Conservation (phyloP, 2,797 vertebrate species). For the Alca torda region DNA sequence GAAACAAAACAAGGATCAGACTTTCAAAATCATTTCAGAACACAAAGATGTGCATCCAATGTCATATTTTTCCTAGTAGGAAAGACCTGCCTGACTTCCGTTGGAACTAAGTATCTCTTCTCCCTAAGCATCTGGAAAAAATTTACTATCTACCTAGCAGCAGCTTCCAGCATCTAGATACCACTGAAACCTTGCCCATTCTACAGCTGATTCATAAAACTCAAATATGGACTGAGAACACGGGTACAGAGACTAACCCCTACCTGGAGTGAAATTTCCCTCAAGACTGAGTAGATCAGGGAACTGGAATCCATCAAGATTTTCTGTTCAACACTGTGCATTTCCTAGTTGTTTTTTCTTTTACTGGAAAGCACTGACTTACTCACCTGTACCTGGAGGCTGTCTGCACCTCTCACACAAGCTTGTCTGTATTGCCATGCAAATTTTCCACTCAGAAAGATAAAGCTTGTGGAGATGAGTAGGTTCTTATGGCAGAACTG, state of each 20-base stretch:
- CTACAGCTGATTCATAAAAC: background rate
- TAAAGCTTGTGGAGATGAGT: slow-evolving; percentile 28
- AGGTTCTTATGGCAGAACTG: background rate
- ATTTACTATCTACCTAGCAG: background rate
- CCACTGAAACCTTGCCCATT: background rate
- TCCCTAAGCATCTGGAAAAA: background rate
- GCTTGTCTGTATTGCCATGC: background rate
- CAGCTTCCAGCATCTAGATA: background rate
- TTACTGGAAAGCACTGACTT: background rate
- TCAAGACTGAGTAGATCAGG: background rate
- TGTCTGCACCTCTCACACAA: background rate
- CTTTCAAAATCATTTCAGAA: background rate
- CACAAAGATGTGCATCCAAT: background rate
- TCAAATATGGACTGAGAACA: background rate
- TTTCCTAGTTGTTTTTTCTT: background rate
- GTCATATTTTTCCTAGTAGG: background rate
- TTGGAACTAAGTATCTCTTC: background rate
- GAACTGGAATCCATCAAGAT: background rate
- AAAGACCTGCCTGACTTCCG: background rate
- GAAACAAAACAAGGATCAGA: background rate
- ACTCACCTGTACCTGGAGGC: background rate
- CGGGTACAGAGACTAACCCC: background rate
- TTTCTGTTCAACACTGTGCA: background rate
- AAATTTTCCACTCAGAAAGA: slow-evolving; percentile 29
- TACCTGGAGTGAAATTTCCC: background rate